Evolutionary conservation across 2,888 invertebrate species (phyloP), one percentile per base, ranked within the genome.

Genomic region (Pegoplata infirma): DNA sequence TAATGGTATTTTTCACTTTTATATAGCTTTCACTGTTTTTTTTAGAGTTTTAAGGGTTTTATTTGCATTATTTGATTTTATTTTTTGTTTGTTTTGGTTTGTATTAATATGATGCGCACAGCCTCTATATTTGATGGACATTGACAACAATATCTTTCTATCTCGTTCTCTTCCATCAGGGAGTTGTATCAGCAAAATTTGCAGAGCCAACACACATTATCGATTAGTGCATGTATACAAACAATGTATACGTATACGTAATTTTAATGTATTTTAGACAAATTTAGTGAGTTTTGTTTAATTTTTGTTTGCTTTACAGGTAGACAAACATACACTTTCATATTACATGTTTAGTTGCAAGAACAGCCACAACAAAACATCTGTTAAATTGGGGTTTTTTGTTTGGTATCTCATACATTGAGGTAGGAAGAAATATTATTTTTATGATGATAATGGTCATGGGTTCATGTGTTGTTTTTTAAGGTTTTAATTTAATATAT

Each of bases 221-320:
- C 63, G 63, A 63, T 63, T 63, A n/a, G n/a, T n/a, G n/a, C n/a
- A n/a, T 61, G 32, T 59, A 23, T 59, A 16, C 32, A 32, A 25
- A 32, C 12, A 32, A 3, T 25, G 3, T 25, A 25, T 25, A 3
- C 6, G 25, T 3, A 25, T 25, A 25, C 25, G 6, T 6, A 25
- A 25, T 25, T 25, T 25, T 25, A 6, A 5, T 25, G 25, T 25
- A 25, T 25, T 25, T 25, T n/a, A n/a, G n/a, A n/a, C n/a, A n/a
- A n/a, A 6, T 36, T n/a, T 1, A 40, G 12, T n/a, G 36, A 40
- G 36, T n/a, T 40, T 40, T 58, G 44, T 44, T 58, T 40, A 36
- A 40, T 28, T 14, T 40, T n/a, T 3, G n/a, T 40, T 40, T 40
- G 36, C n/a, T n/a, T n/a, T n/a, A n/a, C n/a, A 40, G 36, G 32